Evolutionary conservation across 1,140 invertebrate genomes (phyloP).

Genomic region (Rhynchophorus ferrugineus): DNA sequence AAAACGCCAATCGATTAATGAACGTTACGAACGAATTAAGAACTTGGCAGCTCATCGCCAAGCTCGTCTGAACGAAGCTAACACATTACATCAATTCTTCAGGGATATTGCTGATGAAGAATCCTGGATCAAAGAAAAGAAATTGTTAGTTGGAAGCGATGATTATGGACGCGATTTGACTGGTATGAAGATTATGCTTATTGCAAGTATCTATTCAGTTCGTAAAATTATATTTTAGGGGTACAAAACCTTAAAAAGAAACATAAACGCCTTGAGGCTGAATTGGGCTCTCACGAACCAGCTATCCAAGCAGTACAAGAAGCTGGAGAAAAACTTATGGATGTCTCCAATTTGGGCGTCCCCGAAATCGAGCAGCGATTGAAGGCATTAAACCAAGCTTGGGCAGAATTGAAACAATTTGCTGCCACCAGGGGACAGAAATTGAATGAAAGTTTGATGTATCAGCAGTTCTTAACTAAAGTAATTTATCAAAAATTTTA

Average conservation of each 20-base stretch:
- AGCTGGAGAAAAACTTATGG: slow-evolving; percentile 93
- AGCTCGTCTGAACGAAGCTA: slow-evolving; percentile 85
- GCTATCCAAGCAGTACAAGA: slow-evolving; percentile 96
- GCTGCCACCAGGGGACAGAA: slow-evolving; percentile 83
- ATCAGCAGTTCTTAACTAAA: slow-evolving; percentile 95
- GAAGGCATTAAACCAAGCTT: slow-evolving; percentile 77
- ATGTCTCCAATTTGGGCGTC: slow-evolving; percentile 91
- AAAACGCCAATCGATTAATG: slow-evolving; percentile 87
- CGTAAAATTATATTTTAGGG: slow-evolving; percentile 36
- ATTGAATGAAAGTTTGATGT: slow-evolving; percentile 86
- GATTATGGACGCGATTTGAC: slow-evolving; percentile 98
- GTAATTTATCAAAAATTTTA: background rate
- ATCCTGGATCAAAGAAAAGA: slow-evolving; percentile 99
- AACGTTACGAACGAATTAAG: slow-evolving; percentile 87
- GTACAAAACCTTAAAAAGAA: slow-evolving; percentile 98
- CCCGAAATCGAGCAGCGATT: slow-evolving; percentile 90
- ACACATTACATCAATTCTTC: slow-evolving; percentile 98
- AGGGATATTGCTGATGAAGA: slow-evolving; percentile 99
- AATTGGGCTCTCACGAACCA: slow-evolving; percentile 92
- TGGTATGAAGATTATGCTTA: no score
- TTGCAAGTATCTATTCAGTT: background rate
- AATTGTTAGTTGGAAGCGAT: slow-evolving; percentile 92
- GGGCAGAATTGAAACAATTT: slow-evolving; percentile 85
- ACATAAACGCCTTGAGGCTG: slow-evolving; percentile 93
- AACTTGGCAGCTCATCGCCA: slow-evolving; percentile 88